Evolutionary conservation across 2,113 vertebrate genomes (phyloP).

Genomic region (Pyxicephalus adspersus): DNA sequence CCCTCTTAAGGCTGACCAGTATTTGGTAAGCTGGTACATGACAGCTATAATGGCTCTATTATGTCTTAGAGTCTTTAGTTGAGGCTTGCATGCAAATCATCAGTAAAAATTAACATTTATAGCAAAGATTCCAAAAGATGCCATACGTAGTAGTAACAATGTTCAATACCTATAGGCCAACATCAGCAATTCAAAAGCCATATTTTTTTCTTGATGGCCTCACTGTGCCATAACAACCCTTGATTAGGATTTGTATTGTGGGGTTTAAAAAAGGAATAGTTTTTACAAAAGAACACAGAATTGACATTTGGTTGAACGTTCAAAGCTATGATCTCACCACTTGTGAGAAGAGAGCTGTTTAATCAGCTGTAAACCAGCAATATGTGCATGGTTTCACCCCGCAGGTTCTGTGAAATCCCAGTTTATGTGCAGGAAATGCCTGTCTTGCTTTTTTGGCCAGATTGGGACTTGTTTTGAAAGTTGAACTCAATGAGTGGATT

Average conservation of each 20-base stretch:
- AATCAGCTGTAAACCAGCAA: constrained; percentile 42
- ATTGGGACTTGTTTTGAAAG: constrained; percentile 43
- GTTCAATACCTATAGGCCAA: too few relatives aligned
- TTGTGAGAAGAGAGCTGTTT: constrained; percentile 5
- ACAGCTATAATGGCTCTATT: too few relatives aligned
- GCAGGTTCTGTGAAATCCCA: constrained; percentile 17
- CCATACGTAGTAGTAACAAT: too few relatives aligned
- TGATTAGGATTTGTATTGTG: too few relatives aligned
- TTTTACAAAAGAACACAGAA: neutral
- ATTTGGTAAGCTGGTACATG: too few relatives aligned
- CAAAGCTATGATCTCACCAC: constrained; percentile 35
- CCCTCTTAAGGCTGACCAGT: too few relatives aligned
- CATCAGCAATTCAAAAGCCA: neutral
- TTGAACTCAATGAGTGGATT: constrained; percentile 33
- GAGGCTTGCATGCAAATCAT: too few relatives aligned
- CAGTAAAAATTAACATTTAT: too few relatives aligned
- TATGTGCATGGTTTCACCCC: constrained; percentile 13
- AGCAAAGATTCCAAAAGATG: too few relatives aligned
- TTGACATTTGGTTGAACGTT: neutral
- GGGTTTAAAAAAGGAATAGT: neutral
- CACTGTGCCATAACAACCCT: too few relatives aligned
- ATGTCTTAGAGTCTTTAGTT: too few relatives aligned
- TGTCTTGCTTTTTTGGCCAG: constrained; percentile 25
- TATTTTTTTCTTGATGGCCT: neutral
- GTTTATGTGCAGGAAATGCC: constrained; percentile 39